phyloP scores from a whole-genome alignment of 2,888 invertebrate genomes.

The Pseudanteris insignis region DNA sequence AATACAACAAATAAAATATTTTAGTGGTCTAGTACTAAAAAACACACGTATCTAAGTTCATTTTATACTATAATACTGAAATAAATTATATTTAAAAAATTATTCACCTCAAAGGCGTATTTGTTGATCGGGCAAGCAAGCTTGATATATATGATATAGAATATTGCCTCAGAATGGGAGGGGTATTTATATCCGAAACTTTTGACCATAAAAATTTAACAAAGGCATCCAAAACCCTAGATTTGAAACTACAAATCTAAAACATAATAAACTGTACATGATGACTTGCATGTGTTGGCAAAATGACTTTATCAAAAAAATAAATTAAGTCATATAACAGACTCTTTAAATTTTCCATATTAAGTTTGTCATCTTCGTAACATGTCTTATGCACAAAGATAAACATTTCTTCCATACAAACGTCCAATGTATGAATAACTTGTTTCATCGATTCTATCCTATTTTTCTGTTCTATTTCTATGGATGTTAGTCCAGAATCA shows the following conservation, averaged over 20 bases:
- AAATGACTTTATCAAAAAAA: constrained; percentile 81
- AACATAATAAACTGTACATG: constrained; percentile 83
- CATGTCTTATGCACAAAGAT: constrained; percentile 74
- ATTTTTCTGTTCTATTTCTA: constrained; percentile 55
- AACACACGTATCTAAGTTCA: neutral
- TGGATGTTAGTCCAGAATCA: no score
- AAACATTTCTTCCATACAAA: constrained; percentile 79
- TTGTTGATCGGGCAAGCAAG: constrained; percentile 76
- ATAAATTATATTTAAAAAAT: no score
- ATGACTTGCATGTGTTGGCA: constrained; percentile 84
- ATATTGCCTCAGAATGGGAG: constrained; percentile 74
- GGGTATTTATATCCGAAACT: constrained; percentile 74
- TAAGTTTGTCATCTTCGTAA: constrained; percentile 65
- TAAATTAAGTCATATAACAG: constrained; percentile 72
- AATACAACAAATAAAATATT: constrained; percentile 4
- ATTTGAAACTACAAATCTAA: constrained; percentile 76
- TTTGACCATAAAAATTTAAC: constrained; percentile 79
- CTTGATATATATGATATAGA: constrained; percentile 81
- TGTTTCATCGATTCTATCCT: constrained; percentile 48
- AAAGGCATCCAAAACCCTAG: constrained; percentile 72
- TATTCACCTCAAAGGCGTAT: constrained; percentile 72
- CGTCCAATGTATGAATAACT: constrained; percentile 77
- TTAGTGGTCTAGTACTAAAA: neutral
- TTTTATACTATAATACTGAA: neutral
- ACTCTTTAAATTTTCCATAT: constrained; percentile 63